Percentiles rank a stretch among this genome's conserved stretches.
These are phyloP conservation scores for Stegodyphus dumicola DNA, from an alignment of 1,140 invertebrate species.

Conservation along the genomic window DNA sequence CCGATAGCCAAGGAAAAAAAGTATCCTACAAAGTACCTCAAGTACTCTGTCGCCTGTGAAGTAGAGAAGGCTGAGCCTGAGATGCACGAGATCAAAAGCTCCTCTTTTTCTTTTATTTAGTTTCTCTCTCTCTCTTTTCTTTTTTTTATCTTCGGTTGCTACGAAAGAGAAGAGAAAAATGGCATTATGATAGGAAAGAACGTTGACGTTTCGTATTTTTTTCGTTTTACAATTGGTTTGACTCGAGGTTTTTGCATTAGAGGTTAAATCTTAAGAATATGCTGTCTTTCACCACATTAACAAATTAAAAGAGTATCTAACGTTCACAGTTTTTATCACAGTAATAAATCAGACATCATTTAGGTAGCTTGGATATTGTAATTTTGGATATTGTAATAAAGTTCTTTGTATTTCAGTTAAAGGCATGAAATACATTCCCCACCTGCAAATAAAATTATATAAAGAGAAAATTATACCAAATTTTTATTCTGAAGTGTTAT, in stretches of 20 bases:
- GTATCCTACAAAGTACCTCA: background rate
- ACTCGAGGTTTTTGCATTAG: background rate
- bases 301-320: too few species aligned
- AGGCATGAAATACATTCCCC: background rate
- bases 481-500: too few species aligned
- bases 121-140: background rate
- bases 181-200: background rate
- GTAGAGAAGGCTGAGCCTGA: slow-evolving; percentile 8
- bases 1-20: slow-evolving; percentile 6
- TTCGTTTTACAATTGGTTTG: background rate
- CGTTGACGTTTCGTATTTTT: background rate
- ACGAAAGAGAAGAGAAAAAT: background rate
- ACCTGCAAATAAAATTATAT: background rate
- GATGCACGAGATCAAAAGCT: slow-evolving; percentile 9
- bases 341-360: too few species aligned
- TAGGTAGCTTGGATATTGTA: too few species aligned
- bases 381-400: too few species aligned
- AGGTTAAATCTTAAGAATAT: background rate
- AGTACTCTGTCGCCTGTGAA: slow-evolving; percentile 35
- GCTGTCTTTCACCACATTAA: background rate
- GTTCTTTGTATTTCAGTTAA: too few species aligned
- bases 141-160: background rate
- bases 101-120: background rate
- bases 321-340: too few species aligned
- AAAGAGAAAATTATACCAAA: background rate